phyloP scores from a whole-genome alignment of 1,140 invertebrate species.

The Thaumetopoea pityocampa region DNA sequence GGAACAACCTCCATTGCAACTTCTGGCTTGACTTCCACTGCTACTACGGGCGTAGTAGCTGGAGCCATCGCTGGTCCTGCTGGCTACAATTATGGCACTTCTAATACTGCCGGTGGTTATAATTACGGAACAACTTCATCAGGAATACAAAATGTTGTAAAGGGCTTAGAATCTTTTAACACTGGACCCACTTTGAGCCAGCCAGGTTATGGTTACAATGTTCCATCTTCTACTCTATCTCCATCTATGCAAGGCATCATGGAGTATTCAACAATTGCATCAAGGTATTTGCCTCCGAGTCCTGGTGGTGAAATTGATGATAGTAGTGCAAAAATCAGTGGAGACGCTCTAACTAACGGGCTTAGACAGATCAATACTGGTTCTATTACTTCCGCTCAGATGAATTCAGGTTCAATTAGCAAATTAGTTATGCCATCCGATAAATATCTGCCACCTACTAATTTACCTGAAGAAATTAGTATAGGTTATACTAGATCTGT shows the following conservation, averaged over 20 bases:
- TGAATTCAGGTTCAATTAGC: neutral
- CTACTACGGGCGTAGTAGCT: conserved; percentile 2
- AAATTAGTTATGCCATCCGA: neutral
- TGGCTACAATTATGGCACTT: conserved; percentile 23
- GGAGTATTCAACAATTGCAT: conserved; percentile 39
- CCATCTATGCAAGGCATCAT: conserved; percentile 2
- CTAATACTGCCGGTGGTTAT: neutral
- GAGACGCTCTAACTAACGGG: conserved; percentile 6
- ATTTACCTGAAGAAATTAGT: neutral
- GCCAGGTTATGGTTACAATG: conserved; percentile 19
- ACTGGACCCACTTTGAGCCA: neutral
- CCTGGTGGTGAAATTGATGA: conserved; percentile 10
- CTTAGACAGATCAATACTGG: neutral
- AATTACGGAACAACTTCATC: conserved; percentile 6
- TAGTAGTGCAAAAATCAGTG: conserved; percentile 11
- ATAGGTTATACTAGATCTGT: too few relatives aligned
- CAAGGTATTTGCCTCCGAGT: conserved; percentile 45
- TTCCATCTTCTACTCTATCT: conserved; percentile 8
- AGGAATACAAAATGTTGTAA: conserved; percentile 14
- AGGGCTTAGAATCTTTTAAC: conserved; percentile 6
- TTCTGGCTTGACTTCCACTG: conserved; percentile 5
- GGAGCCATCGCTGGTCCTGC: conserved; percentile 4
- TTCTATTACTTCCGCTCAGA: neutral
- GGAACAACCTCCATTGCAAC: conserved; percentile 12
- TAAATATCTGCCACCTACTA: conserved; percentile 5